Conservation (phyloP, 2,888 invertebrate genomes). For the Tenodera sinensis region DNA sequence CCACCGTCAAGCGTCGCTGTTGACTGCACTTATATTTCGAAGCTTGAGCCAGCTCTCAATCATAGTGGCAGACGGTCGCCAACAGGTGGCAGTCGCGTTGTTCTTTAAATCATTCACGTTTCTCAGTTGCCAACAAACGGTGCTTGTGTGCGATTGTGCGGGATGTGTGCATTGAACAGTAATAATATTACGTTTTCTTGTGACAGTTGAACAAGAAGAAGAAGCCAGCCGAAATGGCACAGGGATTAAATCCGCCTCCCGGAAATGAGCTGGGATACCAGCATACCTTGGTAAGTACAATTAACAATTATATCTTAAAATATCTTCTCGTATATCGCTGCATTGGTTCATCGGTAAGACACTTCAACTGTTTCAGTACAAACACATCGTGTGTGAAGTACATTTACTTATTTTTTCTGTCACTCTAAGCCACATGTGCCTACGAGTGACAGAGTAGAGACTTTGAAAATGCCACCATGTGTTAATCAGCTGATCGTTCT, state of each 20-base stretch:
- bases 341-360: neutral
- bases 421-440: neutral
- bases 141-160: neutral
- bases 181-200: neutral
- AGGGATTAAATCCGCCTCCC: neutral
- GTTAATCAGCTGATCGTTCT: neutral
- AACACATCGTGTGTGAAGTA: neutral
- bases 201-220: neutral
- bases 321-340: neutral
- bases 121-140: slow-evolving; percentile 6
- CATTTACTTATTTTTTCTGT: neutral
- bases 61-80: neutral
- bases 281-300: slow-evolving; percentile 30
- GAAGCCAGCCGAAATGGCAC: neutral
- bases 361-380: neutral
- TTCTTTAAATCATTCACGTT: neutral
- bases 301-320: neutral
- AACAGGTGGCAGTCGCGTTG: slow-evolving; percentile 1
- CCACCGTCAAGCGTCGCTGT: neutral
- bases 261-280: slow-evolving; percentile 30
- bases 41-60: neutral
- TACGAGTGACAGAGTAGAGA: neutral
- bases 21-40: neutral
- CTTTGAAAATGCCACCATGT: neutral
- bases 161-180: neutral